Conservation (phyloP, 2,888 invertebrate genomes). For the Deroplatys truncata region DNA sequence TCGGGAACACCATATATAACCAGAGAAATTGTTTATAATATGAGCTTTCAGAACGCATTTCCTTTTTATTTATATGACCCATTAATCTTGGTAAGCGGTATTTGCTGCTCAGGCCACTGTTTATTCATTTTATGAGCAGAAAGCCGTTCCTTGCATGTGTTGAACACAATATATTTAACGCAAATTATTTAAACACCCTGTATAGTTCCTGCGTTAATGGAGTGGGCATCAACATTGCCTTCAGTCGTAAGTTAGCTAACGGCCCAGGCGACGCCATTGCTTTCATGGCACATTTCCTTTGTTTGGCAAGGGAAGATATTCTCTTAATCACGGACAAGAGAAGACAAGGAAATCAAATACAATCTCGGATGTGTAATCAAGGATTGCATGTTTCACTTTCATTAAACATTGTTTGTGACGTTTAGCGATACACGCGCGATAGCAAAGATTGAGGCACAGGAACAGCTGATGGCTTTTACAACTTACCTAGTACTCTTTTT, state of each 20-base stretch:
- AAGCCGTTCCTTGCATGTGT: no score
- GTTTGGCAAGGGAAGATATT: background rate
- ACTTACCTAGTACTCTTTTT: background rate
- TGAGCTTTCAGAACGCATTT: no score
- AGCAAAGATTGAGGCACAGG: background rate
- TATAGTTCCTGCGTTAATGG: no score
- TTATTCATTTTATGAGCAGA: no score
- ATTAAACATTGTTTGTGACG: background rate
- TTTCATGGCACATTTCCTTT: background rate
- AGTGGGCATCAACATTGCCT: no score
- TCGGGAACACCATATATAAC: no score
- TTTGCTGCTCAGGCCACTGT: accelerated
- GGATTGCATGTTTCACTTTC: background rate
- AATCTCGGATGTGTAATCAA: background rate
- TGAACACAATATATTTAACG: no score
- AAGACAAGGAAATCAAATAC: background rate
- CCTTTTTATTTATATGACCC: no score
- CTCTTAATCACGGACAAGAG: background rate
- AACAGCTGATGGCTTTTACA: background rate
- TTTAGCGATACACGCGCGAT: background rate
- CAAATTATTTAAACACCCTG: no score
- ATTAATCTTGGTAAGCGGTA: no score
- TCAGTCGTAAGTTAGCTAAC: background rate
- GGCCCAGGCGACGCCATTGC: background rate
- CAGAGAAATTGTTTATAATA: no score